Base-by-base conservation (phyloP, 2,888 invertebrate genomes). In the Harpalus rubripes region DNA sequence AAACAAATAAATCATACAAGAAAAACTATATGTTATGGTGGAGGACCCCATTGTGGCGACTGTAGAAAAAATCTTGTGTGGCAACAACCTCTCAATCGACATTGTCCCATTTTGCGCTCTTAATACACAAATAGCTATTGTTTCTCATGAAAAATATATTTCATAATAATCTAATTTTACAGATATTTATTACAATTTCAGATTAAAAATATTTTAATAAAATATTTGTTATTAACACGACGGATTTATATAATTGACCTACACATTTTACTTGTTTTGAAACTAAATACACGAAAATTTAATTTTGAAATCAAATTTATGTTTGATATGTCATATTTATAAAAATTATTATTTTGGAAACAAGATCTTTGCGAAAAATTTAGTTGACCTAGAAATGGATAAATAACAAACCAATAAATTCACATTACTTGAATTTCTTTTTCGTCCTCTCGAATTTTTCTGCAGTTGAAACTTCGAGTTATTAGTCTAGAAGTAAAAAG, bases 341-440 rank as follows among this genome's bases (percentile, higher is more conserved):
- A 18, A 18, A 74, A 74, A 18, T 18, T 74, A 74, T 44, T 74
- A 74, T 74, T 74, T 74, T 41, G 12, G 72, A 44, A 74, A 44
- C 72, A 74, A 44, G 68, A 74, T 74, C 72, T 74, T 44, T 68
- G 39, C 7, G 41, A 15, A 68, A 68, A 41, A 41, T 68, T 44
- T 44, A 22, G 18, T 6, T 74, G 72, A 74, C 72, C 72, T 44
- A 18, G 44, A 74, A 44, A 5, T 44, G 18, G 72, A 12, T 7
- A n/a, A 74, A 74, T 44, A 74, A 74, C 44, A 74, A 74, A 74
- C 72, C 18, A 44, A 74, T 74, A 74, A 74, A 74, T 74, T 74
- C 41, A 16, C 15, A 44, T 7, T 74, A 16, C 16, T 41, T 44
- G 44, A 74, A 18, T n/a, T 12, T 41, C 44, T 8, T 8, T 52